Conservation (phyloP, 2,888 invertebrate species). For the Eretmocerus hayati region DNA sequence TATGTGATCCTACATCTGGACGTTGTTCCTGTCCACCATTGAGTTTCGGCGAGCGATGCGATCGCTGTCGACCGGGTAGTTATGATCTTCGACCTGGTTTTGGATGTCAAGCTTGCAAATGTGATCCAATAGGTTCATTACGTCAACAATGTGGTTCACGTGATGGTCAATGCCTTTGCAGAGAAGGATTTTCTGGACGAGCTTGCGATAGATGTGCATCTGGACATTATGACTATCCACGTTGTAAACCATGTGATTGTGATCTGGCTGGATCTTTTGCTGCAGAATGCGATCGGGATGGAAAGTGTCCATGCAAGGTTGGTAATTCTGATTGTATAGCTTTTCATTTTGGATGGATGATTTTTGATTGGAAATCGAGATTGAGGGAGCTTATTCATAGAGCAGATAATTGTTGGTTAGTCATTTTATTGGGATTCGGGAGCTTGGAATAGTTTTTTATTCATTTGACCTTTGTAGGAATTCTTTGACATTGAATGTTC, state of each 20-base stretch:
- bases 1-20: constrained; percentile 84
- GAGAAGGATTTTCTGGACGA: constrained; percentile 65
- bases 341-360: background rate
- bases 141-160: constrained; percentile 63
- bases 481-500: too few relatives aligned
- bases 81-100: constrained; percentile 69
- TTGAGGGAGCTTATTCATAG: too few relatives aligned
- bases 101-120: constrained; percentile 78
- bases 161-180: constrained; percentile 70
- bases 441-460: too few relatives aligned
- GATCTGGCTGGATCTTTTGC: constrained; percentile 66
- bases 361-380: too few relatives aligned
- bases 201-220: constrained; percentile 76
- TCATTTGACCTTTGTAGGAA: too few relatives aligned
- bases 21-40: constrained; percentile 87
- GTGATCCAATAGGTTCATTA: constrained; percentile 64
- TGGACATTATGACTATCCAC: constrained; percentile 85
- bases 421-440: too few relatives aligned
- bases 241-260: constrained; percentile 81
- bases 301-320: constrained; percentile 88
- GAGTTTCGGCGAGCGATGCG: constrained; percentile 76
- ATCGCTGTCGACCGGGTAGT: constrained; percentile 71
- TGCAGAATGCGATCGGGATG: constrained; percentile 69
- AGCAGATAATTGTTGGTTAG: too few relatives aligned
- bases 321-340: background rate